Percentiles rank a stretch among this genome's conserved stretches.
phyloP scores from a whole-genome alignment of 2,113 vertebrate genomes.

The Cacatua alba region DNA sequence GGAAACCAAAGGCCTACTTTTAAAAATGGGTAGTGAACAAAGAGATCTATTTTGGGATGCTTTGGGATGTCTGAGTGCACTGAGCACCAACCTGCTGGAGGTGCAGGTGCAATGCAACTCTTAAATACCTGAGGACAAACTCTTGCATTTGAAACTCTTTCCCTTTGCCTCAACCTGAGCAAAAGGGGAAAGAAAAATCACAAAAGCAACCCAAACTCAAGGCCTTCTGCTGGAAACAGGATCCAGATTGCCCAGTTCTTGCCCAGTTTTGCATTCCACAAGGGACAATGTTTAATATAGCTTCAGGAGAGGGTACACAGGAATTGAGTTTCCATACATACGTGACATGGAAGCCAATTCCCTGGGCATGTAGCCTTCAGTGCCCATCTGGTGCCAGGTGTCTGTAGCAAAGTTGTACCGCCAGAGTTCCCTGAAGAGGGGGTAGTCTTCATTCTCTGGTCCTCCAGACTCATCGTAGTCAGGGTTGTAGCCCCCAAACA shows the following conservation, averaged over 20 bases:
- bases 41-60: not conserved
- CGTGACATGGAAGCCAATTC: conserved; percentile 98
- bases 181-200: not conserved
- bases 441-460: conserved; percentile 93
- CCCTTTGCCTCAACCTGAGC: fast-evolving
- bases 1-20: conserved; percentile 6
- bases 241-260: not conserved
- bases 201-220: not conserved
- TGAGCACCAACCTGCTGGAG: not conserved
- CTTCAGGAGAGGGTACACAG: fast-evolving
- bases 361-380: conserved; percentile 95
- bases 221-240: not conserved
- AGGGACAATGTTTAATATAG: not conserved
- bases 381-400: conserved; percentile 95
- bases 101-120: not conserved
- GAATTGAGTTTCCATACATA: conserved; percentile 67
- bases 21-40: not conserved
- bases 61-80: not conserved
- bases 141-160: not conserved
- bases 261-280: not conserved
- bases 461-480: conserved; percentile 95
- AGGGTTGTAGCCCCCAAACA: conserved; percentile 97
- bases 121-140: not conserved
- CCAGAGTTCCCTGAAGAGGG: conserved; percentile 97
- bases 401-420: conserved; percentile 94